These are phyloP conservation scores for Spinibarbus caldwelli DNA, from an alignment of 2,797 vertebrate species.

Conservation along the genomic window DNA sequence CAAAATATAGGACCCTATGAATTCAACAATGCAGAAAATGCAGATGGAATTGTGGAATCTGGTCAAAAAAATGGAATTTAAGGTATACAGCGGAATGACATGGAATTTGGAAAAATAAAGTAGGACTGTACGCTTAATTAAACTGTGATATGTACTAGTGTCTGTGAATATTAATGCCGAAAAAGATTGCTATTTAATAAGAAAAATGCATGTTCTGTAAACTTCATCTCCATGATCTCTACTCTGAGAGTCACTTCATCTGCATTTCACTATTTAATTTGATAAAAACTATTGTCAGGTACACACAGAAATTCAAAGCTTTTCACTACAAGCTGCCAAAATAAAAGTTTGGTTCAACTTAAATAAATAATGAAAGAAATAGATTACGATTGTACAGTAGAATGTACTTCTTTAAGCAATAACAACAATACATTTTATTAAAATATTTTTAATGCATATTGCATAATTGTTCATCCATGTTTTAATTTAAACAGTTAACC, in stretches of 20 bases:
- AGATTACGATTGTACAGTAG: not conserved
- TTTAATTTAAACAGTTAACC: not conserved
- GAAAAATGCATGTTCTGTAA: not conserved
- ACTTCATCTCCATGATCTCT: not conserved
- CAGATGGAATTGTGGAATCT: not conserved
- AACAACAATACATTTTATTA: not conserved
- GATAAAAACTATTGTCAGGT: not conserved
- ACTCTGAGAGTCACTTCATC: not conserved
- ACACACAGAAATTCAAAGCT: not conserved
- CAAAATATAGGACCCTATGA: not conserved
- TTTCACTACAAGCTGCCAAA: not conserved
- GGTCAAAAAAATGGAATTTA: not conserved
- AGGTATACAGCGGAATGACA: not conserved
- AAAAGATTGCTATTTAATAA: not conserved
- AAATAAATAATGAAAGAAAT: not conserved
- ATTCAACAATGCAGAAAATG: not conserved
- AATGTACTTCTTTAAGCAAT: not conserved
- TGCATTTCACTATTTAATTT: not conserved
- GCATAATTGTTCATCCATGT: not conserved
- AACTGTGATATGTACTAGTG: not conserved
- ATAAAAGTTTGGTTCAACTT: not conserved
- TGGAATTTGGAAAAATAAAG: not conserved
- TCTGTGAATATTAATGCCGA: not conserved
- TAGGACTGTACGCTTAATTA: not conserved
- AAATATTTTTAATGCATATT: not conserved